Evolutionary conservation across 2,888 invertebrate genomes (phyloP).

Genomic region (Cylindroiulus punctatus): DNA sequence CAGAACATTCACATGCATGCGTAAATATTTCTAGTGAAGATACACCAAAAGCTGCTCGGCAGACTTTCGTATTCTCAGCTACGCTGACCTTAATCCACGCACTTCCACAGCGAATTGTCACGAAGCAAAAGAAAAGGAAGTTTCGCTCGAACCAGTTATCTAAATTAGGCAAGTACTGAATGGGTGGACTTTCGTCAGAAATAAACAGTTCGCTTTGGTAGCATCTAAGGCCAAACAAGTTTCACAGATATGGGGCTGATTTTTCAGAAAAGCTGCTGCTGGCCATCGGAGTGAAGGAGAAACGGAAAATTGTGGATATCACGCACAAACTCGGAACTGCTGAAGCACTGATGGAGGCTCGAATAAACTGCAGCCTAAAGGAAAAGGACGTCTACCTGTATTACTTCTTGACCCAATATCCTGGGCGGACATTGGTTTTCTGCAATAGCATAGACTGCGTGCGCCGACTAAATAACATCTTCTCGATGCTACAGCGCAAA

Average conservation of each 20-base stretch:
- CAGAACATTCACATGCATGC: too few relatives aligned
- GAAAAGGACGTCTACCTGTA: constrained; percentile 82
- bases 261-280: constrained; percentile 76
- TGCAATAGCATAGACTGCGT: constrained; percentile 85
- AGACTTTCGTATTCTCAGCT: constrained; percentile 97
- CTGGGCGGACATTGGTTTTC: constrained; percentile 70
- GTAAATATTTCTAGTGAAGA: constrained; percentile 63
- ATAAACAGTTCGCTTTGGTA: not conserved
- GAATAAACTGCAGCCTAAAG: constrained; percentile 71
- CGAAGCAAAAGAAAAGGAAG: constrained; percentile 61
- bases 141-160: constrained; percentile 65
- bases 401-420: constrained; percentile 85
- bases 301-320: constrained; percentile 93
- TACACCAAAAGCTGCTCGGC: constrained; percentile 72
- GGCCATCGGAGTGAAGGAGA: constrained; percentile 80
- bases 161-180: constrained; percentile 46
- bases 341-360: constrained; percentile 82
- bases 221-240: not conserved
- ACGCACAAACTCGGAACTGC: constrained; percentile 85
- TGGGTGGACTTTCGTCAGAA: not conserved
- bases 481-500: constrained; percentile 74
- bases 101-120: constrained; percentile 73
- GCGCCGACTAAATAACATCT: constrained; percentile 73
- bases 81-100: constrained; percentile 89
- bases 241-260: not conserved